These are phyloP conservation scores for Danio kyathit DNA, from an alignment of 2,797 vertebrate genomes.

Conservation along the genomic window DNA sequence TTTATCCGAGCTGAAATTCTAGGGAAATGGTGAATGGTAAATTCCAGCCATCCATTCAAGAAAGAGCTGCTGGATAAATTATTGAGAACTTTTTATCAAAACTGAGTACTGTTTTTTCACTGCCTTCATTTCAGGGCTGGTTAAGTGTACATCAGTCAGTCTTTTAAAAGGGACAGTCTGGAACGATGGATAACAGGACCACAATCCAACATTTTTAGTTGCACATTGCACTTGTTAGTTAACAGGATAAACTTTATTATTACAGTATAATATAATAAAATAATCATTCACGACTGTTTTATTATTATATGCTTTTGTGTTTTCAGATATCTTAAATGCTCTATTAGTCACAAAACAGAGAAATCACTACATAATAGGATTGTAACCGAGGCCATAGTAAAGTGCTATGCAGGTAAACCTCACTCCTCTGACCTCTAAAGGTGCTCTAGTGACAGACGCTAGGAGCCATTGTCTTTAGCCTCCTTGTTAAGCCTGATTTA, in stretches of 20 bases:
- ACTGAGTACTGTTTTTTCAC: slow-evolving; percentile 10
- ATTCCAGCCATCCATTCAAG: slow-evolving; percentile 11
- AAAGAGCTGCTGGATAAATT: slow-evolving; percentile 44
- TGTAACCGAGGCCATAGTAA: too few relatives aligned
- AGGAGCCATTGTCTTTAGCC: too few relatives aligned
- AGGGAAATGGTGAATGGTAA: not conserved
- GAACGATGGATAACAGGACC: not conserved
- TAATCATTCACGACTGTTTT: not conserved
- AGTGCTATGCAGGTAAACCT: too few relatives aligned
- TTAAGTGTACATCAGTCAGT: slow-evolving; percentile 35
- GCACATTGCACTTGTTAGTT: not conserved
- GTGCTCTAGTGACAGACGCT: too few relatives aligned
- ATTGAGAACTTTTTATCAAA: slow-evolving; percentile 37
- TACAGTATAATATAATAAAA: not conserved
- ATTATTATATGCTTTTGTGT: not conserved
- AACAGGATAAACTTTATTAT: not conserved
- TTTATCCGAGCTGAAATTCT: slow-evolving; percentile 1
- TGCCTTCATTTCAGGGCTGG: not conserved
- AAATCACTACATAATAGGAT: too few relatives aligned
- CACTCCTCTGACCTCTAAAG: too few relatives aligned
- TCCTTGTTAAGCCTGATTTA: too few relatives aligned
- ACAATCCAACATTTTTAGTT: not conserved
- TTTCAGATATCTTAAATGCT: not conserved
- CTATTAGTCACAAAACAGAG: too few relatives aligned
- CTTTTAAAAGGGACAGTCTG: slow-evolving; percentile 16